These are phyloP conservation scores for Entomyzon cyanotis DNA, from an alignment of 2,113 vertebrate species.

Conservation along the genomic window DNA sequence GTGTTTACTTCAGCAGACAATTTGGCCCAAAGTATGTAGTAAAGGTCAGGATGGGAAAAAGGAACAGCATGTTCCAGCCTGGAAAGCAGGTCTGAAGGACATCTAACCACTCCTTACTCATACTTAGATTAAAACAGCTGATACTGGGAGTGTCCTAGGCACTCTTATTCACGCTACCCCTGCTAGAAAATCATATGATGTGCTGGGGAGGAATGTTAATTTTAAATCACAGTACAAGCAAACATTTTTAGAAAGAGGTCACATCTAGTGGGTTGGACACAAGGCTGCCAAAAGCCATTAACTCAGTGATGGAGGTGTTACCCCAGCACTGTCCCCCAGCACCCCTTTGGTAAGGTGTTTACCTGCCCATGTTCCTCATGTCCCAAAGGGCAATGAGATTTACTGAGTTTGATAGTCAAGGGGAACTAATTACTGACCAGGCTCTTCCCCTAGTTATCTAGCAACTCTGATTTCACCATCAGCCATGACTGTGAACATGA, in stretches of 20 bases:
- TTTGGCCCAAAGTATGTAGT: background rate
- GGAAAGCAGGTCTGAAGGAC: conserved; percentile 40
- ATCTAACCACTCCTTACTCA: background rate
- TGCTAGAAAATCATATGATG: conserved; percentile 39
- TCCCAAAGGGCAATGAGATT: background rate
- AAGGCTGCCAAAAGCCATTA: background rate
- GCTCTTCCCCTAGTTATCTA: background rate
- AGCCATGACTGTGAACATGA: background rate
- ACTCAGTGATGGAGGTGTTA: background rate
- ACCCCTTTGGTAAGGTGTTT: background rate
- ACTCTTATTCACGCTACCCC: background rate
- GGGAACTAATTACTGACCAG: background rate
- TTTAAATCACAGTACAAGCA: conserved; percentile 1
- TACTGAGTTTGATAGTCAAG: background rate
- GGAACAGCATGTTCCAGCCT: conserved; percentile 54
- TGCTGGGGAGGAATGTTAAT: background rate
- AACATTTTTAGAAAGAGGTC: conserved; percentile 13
- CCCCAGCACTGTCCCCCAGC: background rate
- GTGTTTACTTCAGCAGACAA: conserved; percentile 29
- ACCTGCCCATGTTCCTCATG: background rate
- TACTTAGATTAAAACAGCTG: conserved; percentile 52
- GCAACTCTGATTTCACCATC: background rate
- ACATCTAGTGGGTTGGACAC: background rate
- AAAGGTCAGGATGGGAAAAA: conserved; percentile 34
- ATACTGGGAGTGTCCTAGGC: conserved; percentile 51